These are phyloP conservation scores for Limnothrissa miodon DNA, from an alignment of 2,113 vertebrate genomes.

Conservation along the genomic window DNA sequence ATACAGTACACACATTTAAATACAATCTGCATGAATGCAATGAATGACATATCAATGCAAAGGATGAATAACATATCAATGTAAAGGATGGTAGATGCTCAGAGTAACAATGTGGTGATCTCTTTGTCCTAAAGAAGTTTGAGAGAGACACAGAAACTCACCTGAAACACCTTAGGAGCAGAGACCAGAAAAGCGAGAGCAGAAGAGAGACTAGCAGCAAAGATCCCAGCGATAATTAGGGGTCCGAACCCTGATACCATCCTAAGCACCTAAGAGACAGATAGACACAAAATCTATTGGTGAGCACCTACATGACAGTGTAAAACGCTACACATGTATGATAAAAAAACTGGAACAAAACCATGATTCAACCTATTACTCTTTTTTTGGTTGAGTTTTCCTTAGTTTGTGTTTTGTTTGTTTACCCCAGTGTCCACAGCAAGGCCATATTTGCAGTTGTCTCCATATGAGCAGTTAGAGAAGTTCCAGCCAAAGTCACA, in stretches of 20 bases:
- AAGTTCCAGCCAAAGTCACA: slow-evolving; percentile 74
- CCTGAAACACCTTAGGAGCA: slow-evolving; percentile 76
- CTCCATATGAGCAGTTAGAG: slow-evolving; percentile 53
- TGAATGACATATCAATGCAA: too few relatives aligned
- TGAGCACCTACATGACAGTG: background rate
- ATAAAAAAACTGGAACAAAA: too few relatives aligned
- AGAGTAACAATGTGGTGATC: too few relatives aligned
- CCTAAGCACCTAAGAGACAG: slow-evolving; percentile 58
- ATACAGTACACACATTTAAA: too few relatives aligned
- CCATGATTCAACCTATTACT: too few relatives aligned
- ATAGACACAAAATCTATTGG: background rate
- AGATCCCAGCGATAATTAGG: slow-evolving; percentile 70
- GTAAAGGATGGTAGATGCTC: too few relatives aligned
- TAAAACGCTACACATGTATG: too few relatives aligned
- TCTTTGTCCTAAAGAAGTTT: background rate
- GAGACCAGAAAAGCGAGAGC: slow-evolving; percentile 77
- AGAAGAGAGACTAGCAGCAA: slow-evolving; percentile 75
- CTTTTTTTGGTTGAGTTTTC: too few relatives aligned
- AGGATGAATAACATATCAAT: too few relatives aligned
- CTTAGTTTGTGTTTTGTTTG: background rate
- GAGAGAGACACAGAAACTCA: slow-evolving; percentile 29
- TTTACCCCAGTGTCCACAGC: slow-evolving; percentile 63
- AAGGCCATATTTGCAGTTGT: slow-evolving; percentile 61
- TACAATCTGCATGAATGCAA: too few relatives aligned
- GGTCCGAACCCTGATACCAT: slow-evolving; percentile 66